Evolutionary conservation across 1,140 invertebrate species (phyloP).

Genomic region (Achatina immaculata): DNA sequence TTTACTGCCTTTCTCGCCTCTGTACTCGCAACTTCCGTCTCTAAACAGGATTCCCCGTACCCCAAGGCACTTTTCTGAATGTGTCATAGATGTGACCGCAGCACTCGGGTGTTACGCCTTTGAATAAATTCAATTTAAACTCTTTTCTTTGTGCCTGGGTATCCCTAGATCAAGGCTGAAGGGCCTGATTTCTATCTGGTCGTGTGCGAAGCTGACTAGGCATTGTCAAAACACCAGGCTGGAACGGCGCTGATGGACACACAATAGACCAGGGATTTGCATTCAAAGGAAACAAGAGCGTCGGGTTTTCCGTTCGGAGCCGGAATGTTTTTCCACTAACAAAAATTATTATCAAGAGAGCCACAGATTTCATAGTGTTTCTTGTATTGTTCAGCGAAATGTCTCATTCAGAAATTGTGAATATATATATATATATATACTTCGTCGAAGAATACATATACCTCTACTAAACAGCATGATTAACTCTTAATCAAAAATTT

Average conservation of each 20-base stretch:
- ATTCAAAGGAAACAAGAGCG: slow-evolving; percentile 1
- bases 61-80: neutral
- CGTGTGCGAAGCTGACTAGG: neutral
- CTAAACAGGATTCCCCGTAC: neutral
- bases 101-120: neutral
- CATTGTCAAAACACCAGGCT: neutral
- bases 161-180: neutral
- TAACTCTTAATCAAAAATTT: too few species aligned
- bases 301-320: neutral
- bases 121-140: slow-evolving; percentile 17
- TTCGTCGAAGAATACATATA: too few species aligned
- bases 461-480: too few species aligned
- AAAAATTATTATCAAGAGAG: too few species aligned
- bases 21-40: neutral
- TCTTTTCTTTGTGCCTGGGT: neutral
- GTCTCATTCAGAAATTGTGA: too few species aligned
- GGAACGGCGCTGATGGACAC: neutral
- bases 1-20: neutral
- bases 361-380: too few species aligned
- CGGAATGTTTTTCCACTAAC: too few species aligned
- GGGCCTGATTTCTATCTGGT: slow-evolving; percentile 8
- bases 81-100: neutral
- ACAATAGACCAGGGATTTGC: neutral
- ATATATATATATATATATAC: too few species aligned
- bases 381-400: too few species aligned